These are phyloP conservation scores for silkworm (Bombyx mori) DNA, from an alignment of 1,140 invertebrate genomes.

Conservation along the genomic window ASM3026992v2 NC_085121.1:9340501-9341000, in stretches of 20 bases:
- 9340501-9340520: neutral
- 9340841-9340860: slow-evolving; percentile 40
- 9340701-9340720: slow-evolving; percentile 72
- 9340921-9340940: slow-evolving; percentile 46
- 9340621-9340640: slow-evolving; percentile 44
- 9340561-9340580: slow-evolving; percentile 71
- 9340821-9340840: slow-evolving; percentile 66
- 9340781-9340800: slow-evolving; percentile 62
- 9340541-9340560: slow-evolving; percentile 59
- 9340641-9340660: slow-evolving; percentile 23
- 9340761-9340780: slow-evolving; percentile 60
- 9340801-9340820: slow-evolving; percentile 69
- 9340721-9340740: slow-evolving; percentile 70
- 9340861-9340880: slow-evolving; percentile 40
- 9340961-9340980: slow-evolving; percentile 59
- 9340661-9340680: slow-evolving; percentile 14
- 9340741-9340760: slow-evolving; percentile 65
- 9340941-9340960: slow-evolving; percentile 47
- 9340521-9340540: slow-evolving; percentile 7
- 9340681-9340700: slow-evolving; percentile 29
- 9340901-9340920: slow-evolving; percentile 56
- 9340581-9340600: slow-evolving; percentile 68
- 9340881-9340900: slow-evolving; percentile 45
- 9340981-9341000: slow-evolving; percentile 63
- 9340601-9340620: slow-evolving; percentile 68